Conservation (phyloP, 30 jellyfish, hydroid and myxozoan genomes). For the Nemopilema nomurai region DNA sequence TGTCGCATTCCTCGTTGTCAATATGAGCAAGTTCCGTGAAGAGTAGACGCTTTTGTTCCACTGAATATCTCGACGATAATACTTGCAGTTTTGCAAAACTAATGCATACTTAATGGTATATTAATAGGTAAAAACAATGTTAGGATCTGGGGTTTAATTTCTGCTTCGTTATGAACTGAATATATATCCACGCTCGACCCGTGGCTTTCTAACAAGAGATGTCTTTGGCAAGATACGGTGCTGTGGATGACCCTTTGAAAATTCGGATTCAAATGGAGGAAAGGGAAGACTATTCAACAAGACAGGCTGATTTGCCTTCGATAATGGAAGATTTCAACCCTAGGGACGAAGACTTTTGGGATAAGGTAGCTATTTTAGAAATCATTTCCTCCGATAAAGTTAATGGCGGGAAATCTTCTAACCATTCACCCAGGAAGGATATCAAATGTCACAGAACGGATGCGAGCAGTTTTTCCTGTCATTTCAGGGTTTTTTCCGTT, state of each 20-base stretch:
- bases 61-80: not conserved
- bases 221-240: slow-evolving; percentile 34
- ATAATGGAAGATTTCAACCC: slow-evolving; percentile 64
- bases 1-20: not conserved
- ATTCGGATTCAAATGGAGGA: not conserved
- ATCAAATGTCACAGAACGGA: not conserved
- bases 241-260: not conserved
- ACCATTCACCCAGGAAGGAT: not conserved
- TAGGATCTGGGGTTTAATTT: not conserved
- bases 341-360: slow-evolving; percentile 54
- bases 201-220: not conserved
- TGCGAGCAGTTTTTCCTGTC: not conserved
- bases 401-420: not conserved
- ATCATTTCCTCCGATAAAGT: not conserved
- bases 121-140: not conserved
- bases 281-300: not conserved
- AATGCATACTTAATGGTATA: not conserved
- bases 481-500: not conserved
- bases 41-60: not conserved
- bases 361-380: slow-evolving; percentile 28
- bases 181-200: not conserved
- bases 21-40: not conserved
- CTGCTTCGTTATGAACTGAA: not conserved
- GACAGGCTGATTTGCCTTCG: not conserved
- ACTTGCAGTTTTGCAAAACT: not conserved